These are phyloP conservation scores for Tipula helvola DNA, from an alignment of 2,888 invertebrate genomes.

Conservation along the genomic window DNA sequence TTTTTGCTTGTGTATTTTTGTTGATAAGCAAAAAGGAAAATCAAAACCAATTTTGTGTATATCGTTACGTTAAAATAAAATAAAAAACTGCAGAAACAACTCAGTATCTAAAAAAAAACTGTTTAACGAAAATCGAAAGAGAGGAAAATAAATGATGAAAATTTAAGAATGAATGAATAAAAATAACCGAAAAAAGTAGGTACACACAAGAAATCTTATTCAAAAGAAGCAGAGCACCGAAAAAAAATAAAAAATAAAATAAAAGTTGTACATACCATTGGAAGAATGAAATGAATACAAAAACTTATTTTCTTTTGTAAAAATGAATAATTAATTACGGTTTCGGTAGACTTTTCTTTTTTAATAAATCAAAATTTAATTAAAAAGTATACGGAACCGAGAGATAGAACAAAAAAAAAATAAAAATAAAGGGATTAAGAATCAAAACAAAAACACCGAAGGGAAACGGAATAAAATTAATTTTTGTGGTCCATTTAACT, in stretches of 20 bases:
- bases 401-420: neutral
- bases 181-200: neutral
- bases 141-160: neutral
- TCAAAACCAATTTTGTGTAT: neutral
- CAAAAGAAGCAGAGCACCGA: neutral
- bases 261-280: neutral
- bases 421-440: neutral
- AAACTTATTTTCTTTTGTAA: neutral
- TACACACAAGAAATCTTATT: neutral
- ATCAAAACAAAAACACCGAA: neutral
- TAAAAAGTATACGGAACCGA: conserved; percentile 1
- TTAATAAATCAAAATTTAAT: neutral
- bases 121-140: neutral
- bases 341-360: neutral
- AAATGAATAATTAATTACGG: neutral
- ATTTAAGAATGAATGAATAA: neutral
- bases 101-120: neutral
- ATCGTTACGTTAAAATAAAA: neutral
- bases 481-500: neutral
- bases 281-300: neutral
- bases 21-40: neutral
- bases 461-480: neutral
- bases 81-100: neutral
- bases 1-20: neutral
- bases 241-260: neutral